A percentile compares a stretch with the other conserved stretches of the same genome.
Conservation (phyloP, 2,888 invertebrate species). For the Germaria angustata region DNA sequence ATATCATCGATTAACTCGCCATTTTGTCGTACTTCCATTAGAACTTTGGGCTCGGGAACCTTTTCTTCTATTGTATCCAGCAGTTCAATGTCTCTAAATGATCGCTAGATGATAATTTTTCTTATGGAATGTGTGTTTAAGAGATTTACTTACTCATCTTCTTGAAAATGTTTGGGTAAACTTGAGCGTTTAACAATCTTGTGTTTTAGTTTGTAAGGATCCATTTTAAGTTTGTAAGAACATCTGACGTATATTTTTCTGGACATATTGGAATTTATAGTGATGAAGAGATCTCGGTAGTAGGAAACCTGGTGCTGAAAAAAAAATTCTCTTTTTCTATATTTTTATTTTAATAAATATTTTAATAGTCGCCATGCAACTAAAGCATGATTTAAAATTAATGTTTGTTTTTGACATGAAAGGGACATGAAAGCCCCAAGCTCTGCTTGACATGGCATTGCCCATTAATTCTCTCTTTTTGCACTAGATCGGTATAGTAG, state of each 20-base stretch:
- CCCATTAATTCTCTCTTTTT: no score
- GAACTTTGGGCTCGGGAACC: constrained; percentile 90
- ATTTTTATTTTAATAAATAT: no score
- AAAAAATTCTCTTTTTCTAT: no score
- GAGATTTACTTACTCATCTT: constrained; percentile 57
- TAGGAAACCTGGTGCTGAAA: background rate
- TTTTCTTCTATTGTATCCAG: constrained; percentile 74
- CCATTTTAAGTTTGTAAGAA: background rate
- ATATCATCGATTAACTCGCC: constrained; percentile 91
- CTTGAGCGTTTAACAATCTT: constrained; percentile 21
- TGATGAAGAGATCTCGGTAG: constrained; percentile 25
- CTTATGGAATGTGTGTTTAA: no score
- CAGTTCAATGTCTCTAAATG: constrained; percentile 33
- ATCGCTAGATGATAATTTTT: no score
- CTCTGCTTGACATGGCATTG: no score
- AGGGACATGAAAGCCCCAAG: no score
- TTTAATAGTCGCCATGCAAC: no score
- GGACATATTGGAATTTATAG: background rate
- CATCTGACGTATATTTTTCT: constrained; percentile 14
- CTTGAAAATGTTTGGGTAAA: constrained; percentile 39
- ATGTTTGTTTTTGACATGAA: no score
- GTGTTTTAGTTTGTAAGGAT: background rate
- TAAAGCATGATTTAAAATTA: no score
- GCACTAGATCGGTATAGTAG: no score
- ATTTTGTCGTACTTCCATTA: constrained; percentile 91